phyloP scores from a whole-genome alignment of 2,113 vertebrate species.

The Proteles cristata region DNA sequence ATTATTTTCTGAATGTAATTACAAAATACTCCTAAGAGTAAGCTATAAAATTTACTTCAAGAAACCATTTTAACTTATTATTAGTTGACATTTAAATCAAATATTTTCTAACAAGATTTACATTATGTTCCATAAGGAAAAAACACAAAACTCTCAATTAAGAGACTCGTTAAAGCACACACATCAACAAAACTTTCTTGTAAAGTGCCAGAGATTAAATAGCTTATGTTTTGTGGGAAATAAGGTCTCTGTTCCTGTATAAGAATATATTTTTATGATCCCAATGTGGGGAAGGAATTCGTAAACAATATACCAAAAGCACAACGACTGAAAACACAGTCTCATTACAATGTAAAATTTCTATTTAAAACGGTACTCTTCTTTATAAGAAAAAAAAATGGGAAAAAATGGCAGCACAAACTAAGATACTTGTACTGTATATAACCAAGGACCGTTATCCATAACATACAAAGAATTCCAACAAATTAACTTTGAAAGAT shows the following conservation, averaged over 20 bases:
- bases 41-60: conserved; percentile 45
- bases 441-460: conserved; percentile 5
- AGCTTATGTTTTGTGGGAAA: conserved; percentile 7
- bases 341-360: conserved; percentile 25
- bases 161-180: conserved; percentile 32
- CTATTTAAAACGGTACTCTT: background rate
- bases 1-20: conserved; percentile 46
- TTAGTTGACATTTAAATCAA: conserved; percentile 26
- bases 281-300: background rate
- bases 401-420: background rate
- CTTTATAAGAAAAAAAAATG: too few species aligned
- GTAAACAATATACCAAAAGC: conserved; percentile 40
- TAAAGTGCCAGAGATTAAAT: background rate
- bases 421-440: background rate
- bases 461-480: conserved; percentile 25
- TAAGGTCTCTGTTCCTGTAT: background rate
- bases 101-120: conserved; percentile 49
- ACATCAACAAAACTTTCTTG: background rate
- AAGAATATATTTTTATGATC: conserved; percentile 1
- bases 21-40: conserved; percentile 48
- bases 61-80: conserved; percentile 39
- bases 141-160: background rate
- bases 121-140: background rate
- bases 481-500: conserved; percentile 41
- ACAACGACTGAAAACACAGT: background rate